These are phyloP conservation scores for Columba guinea DNA, from an alignment of 2,797 vertebrate species.

Conservation along the genomic window DNA sequence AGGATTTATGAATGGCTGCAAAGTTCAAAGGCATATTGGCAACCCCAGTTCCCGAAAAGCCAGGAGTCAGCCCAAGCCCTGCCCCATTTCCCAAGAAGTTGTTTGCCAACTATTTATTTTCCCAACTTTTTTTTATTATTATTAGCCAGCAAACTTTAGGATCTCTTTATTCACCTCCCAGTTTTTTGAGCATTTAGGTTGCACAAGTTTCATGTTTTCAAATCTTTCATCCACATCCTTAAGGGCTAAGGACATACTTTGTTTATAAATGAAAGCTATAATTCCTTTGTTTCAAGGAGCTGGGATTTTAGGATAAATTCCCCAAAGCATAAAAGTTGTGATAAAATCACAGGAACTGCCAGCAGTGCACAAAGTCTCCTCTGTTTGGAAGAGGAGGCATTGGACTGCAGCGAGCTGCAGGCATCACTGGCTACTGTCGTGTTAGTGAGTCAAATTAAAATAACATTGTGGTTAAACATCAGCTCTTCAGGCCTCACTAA, in stretches of 20 bases:
- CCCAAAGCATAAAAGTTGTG: background rate
- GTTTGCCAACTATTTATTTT: conserved; percentile 16
- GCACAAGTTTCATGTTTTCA: background rate
- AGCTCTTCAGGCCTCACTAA: background rate
- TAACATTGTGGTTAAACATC: conserved; percentile 6
- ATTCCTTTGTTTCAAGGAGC: background rate
- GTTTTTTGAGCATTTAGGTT: background rate
- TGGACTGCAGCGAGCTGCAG: background rate
- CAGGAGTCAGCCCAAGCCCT: conserved; percentile 35
- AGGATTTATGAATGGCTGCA: conserved; percentile 31
- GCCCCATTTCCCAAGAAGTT: background rate
- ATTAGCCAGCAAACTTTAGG: background rate
- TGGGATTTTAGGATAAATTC: conserved; percentile 8
- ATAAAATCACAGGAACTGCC: conserved; percentile 33
- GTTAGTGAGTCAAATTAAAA: conserved; percentile 39
- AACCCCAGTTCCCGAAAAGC: conserved; percentile 19
- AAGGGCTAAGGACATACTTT: conserved; percentile 9
- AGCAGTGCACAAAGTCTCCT: background rate
- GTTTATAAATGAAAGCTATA: conserved; percentile 50
- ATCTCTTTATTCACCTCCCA: conserved; percentile 35
- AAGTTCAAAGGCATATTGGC: conserved; percentile 52
- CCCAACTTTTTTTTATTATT: background rate
- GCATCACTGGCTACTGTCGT: conserved; percentile 1
- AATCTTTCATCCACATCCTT: conserved; percentile 22
- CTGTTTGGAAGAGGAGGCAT: background rate